Conservation (phyloP, 2,888 invertebrate species). For the Esperia sulphurella region DNA sequence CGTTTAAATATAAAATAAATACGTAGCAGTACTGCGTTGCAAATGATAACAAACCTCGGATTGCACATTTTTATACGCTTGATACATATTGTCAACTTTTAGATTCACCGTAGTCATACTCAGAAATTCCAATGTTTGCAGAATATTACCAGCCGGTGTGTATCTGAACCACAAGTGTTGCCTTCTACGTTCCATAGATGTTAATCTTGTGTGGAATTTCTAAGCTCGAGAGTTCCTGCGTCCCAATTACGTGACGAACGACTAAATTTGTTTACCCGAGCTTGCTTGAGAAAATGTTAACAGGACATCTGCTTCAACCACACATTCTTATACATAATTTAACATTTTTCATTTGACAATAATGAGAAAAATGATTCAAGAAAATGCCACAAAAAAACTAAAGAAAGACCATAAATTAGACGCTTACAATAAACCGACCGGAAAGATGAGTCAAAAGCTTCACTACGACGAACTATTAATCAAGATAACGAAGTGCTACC, state of each 20-base stretch:
- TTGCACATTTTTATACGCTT: no score
- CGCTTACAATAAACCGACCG: slow-evolving; percentile 4
- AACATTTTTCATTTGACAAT: no score
- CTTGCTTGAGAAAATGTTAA: slow-evolving; percentile 2
- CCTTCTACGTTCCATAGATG: slow-evolving; percentile 27
- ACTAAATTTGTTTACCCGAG: slow-evolving; percentile 3
- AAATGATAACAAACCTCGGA: background rate
- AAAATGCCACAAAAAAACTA: background rate
- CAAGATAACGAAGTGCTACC: slow-evolving; percentile 9
- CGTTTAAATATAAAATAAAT: no score
- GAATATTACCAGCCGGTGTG: background rate
- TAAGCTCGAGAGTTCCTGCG: slow-evolving; percentile 46
- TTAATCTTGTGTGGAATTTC: slow-evolving; percentile 53
- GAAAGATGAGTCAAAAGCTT: slow-evolving; percentile 3
- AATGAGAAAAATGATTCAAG: no score
- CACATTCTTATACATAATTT: no score
- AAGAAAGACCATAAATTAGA: background rate
- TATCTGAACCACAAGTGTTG: background rate
- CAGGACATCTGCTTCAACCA: background rate
- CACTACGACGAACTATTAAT: slow-evolving; percentile 6
- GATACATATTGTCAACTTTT: no score
- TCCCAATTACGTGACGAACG: slow-evolving; percentile 53
- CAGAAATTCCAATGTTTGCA: background rate
- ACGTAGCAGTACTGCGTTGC: no score
- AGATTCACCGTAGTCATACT: no score